Evolutionary conservation across 2,797 vertebrate species (phyloP).

Genomic region (Oryzias dopingdopingensis): DNA sequence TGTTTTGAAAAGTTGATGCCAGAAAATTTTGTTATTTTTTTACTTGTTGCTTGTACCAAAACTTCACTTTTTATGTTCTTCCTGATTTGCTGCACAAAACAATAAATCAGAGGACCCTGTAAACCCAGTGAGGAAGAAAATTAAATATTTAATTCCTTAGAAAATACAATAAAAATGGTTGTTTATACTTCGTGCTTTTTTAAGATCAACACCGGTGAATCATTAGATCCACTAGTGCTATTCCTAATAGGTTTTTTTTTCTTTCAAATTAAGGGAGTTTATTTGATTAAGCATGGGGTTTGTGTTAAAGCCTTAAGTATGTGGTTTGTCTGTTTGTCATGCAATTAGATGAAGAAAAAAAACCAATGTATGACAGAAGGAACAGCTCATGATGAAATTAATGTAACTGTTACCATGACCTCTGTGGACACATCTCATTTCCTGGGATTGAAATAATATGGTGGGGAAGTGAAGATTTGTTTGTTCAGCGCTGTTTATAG

Average conservation of each 20-base stretch:
- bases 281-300: constrained; percentile 66
- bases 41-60: not conserved
- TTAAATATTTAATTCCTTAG: not conserved
- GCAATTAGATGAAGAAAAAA: constrained; percentile 38
- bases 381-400: not conserved
- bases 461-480: constrained; percentile 60
- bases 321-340: constrained; percentile 74
- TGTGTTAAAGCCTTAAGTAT: constrained; percentile 59
- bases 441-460: constrained; percentile 45
- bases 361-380: not conserved
- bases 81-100: not conserved
- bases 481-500: constrained; percentile 77
- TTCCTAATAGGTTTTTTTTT: constrained; percentile 36
- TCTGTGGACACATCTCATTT: constrained; percentile 41
- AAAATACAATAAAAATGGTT: not conserved
- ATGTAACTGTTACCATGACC: constrained; percentile 36
- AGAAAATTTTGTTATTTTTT: not conserved
- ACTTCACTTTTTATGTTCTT: not conserved
- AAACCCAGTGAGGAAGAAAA: not conserved
- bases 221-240: constrained; percentile 15
- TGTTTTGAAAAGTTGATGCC: not conserved
- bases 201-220: not conserved
- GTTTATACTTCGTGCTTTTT: not conserved
- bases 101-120: not conserved
- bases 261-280: constrained; percentile 65